phyloP scores from a whole-genome alignment of 1,140 invertebrate species.

The Drosophila rufa region DNA sequence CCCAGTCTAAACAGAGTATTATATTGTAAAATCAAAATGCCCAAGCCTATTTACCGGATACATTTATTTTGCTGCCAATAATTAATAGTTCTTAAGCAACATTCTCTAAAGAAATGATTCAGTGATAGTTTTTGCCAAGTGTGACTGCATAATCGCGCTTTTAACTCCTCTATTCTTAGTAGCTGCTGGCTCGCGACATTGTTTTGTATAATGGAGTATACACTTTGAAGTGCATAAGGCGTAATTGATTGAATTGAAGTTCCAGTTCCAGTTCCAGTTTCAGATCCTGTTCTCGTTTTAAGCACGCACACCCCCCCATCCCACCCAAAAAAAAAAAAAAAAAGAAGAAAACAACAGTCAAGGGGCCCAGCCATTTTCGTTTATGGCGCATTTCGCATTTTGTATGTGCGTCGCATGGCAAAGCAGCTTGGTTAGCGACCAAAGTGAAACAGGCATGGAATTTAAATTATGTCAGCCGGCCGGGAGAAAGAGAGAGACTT shows the following conservation, averaged over 20 bases:
- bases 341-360: constrained; percentile 21
- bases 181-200: constrained; percentile 40
- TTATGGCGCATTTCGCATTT: constrained; percentile 40
- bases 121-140: background rate
- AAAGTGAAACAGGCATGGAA: constrained; percentile 59
- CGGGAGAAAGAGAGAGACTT: background rate
- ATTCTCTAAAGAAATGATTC: background rate
- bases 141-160: background rate
- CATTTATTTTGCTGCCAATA: too few species aligned
- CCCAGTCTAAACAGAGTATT: too few species aligned
- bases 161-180: background rate
- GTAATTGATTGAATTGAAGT: constrained; percentile 73
- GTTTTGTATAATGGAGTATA: constrained; percentile 51
- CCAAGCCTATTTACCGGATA: too few species aligned
- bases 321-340: background rate
- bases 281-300: constrained; percentile 1
- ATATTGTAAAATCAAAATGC: too few species aligned
- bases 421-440: constrained; percentile 51
- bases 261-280: constrained; percentile 40
- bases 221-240: constrained; percentile 63
- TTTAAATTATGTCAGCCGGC: constrained; percentile 54
- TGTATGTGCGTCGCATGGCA: constrained; percentile 59
- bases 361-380: constrained; percentile 57
- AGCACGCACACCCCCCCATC: constrained; percentile 10
- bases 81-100: background rate